Conservation (phyloP, 2,888 invertebrate genomes). For the Invenusta paracnida region DNA sequence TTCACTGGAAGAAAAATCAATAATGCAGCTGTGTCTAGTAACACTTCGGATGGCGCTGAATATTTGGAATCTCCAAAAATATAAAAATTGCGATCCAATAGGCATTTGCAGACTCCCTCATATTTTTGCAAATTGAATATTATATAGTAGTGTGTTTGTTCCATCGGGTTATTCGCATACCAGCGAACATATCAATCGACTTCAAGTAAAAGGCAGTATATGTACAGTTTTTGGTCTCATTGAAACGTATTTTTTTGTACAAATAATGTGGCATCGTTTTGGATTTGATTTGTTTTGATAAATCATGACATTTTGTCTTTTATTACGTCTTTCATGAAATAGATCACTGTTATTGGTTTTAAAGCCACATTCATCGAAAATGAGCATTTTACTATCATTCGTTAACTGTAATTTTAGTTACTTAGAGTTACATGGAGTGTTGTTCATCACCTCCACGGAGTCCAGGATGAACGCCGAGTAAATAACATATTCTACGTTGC, state of each 20-base stretch:
- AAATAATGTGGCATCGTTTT: neutral
- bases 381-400: constrained; percentile 7
- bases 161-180: neutral
- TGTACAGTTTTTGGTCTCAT: neutral
- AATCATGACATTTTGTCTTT: neutral
- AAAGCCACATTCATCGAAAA: neutral
- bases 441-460: neutral
- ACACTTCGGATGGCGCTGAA: neutral
- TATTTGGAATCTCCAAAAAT: neutral
- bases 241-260: neutral
- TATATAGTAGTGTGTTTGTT: neutral
- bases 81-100: neutral
- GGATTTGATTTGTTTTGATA: neutral
- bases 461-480: neutral
- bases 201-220: neutral
- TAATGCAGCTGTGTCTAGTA: neutral
- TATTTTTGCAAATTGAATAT: neutral
- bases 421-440: neutral
- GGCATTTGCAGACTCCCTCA: neutral
- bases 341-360: neutral
- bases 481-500: neutral
- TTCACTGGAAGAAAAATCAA: too few species aligned
- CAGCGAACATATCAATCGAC: neutral
- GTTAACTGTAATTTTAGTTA: neutral
- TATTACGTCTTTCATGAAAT: neutral